phyloP scores from a whole-genome alignment of 2,797 vertebrate genomes.

The Diceros bicornis region DNA sequence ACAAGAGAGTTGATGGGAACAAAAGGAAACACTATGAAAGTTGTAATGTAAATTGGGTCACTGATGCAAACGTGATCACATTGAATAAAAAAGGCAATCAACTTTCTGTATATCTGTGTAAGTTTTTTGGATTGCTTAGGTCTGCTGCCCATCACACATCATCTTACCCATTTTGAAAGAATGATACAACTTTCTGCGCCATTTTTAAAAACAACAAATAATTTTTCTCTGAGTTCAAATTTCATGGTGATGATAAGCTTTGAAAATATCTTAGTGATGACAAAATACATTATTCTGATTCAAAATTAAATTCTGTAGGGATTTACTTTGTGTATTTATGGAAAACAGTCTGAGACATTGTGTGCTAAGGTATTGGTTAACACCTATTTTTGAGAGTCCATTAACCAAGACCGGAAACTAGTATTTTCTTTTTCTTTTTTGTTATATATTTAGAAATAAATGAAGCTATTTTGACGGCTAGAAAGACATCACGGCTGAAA shows the following conservation, averaged over 20 bases:
- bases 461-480: neutral
- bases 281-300: slow-evolving; percentile 40
- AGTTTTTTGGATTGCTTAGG: neutral
- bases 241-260: neutral
- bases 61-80: neutral
- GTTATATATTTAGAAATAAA: neutral
- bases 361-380: neutral
- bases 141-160: neutral
- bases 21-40: neutral
- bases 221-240: neutral
- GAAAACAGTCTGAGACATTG: slow-evolving; percentile 24
- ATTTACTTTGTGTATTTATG: slow-evolving; percentile 36
- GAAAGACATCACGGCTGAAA: neutral
- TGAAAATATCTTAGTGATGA: slow-evolving; percentile 19
- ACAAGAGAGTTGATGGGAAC: neutral
- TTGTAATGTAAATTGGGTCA: neutral
- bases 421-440: neutral
- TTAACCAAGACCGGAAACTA: slow-evolving; percentile 60
- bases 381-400: slow-evolving; percentile 43
- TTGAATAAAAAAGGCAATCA: neutral
- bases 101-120: neutral
- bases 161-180: neutral
- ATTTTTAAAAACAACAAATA: neutral
- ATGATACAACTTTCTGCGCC: neutral
- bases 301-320: neutral